Conservation (phyloP, 2,113 vertebrate genomes). For the Leucoraja erinaceus region DNA sequence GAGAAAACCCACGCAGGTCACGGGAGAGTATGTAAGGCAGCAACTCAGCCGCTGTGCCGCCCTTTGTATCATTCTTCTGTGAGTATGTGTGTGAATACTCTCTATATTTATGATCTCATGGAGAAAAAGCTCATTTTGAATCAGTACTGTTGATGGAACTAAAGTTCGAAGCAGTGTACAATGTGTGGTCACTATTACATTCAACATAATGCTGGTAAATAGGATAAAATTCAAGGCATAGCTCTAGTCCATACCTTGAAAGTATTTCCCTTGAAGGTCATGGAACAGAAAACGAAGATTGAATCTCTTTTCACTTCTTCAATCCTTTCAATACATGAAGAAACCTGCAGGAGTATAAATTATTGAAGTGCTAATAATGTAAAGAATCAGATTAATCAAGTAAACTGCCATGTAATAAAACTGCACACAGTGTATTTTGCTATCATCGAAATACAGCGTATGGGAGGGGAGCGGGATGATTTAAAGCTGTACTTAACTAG, state of each 20-base stretch:
- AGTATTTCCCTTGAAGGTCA: not conserved
- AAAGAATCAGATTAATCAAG: constrained; percentile 10
- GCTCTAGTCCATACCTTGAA: not conserved
- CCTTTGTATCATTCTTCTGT: not conserved
- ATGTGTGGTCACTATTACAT: too few species aligned
- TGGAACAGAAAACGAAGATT: not conserved
- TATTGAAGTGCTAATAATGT: not conserved
- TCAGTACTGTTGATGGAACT: too few species aligned
- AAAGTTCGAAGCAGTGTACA: too few species aligned
- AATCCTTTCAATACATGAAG: not conserved
- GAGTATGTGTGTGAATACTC: not conserved
- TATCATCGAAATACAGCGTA: not conserved
- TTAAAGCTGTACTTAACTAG: not conserved
- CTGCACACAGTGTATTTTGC: not conserved
- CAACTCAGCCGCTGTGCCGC: too few species aligned
- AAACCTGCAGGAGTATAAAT: not conserved
- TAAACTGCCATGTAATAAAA: not conserved
- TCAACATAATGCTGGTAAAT: too few species aligned
- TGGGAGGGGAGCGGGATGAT: too few species aligned
- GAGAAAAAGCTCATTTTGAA: too few species aligned
- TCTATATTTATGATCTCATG: not conserved
- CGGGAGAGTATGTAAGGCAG: too few species aligned
- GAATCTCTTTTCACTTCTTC: not conserved
- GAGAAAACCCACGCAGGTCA: too few species aligned
- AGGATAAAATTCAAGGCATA: too few species aligned